Evolutionary conservation across 2,888 invertebrate genomes (phyloP).

Genomic region (Ephialtes manifestator): DNA sequence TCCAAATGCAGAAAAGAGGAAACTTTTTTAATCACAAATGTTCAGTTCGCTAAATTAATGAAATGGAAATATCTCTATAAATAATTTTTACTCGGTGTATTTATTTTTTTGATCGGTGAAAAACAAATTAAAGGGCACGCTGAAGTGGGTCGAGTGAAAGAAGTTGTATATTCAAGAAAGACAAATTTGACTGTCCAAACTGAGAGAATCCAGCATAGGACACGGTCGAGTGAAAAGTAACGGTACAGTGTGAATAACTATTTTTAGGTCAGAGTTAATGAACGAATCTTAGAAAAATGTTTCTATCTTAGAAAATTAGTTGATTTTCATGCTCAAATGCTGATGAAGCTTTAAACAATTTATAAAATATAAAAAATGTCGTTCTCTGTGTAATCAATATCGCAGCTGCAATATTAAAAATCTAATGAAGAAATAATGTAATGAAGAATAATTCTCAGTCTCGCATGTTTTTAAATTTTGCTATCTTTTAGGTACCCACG

Average conservation of each 20-base stretch:
- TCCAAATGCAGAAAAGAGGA: too few relatives aligned
- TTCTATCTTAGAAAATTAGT: background rate
- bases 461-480: background rate
- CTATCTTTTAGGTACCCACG: background rate
- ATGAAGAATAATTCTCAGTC: background rate
- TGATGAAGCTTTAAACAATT: background rate
- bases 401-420: background rate
- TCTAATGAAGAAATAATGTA: too few relatives aligned
- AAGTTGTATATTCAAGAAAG: constrained; percentile 37
- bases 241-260: constrained; percentile 40
- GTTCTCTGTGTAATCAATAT: background rate
- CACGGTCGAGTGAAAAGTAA: constrained; percentile 23
- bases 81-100: background rate
- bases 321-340: background rate
- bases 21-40: too few relatives aligned
- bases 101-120: background rate
- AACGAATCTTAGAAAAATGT: constrained; percentile 13
- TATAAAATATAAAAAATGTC: background rate
- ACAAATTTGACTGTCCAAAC: constrained; percentile 36
- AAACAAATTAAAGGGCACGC: constrained; percentile 11
- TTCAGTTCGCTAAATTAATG: too few relatives aligned
- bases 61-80: background rate
- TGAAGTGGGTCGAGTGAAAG: constrained; percentile 42
- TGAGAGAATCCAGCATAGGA: constrained; percentile 44
- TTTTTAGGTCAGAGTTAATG: background rate